Evolutionary conservation across 2,888 invertebrate species (phyloP), one percentile per base, ranked within the genome.

Genomic region (Drosophila greeni): DNA sequence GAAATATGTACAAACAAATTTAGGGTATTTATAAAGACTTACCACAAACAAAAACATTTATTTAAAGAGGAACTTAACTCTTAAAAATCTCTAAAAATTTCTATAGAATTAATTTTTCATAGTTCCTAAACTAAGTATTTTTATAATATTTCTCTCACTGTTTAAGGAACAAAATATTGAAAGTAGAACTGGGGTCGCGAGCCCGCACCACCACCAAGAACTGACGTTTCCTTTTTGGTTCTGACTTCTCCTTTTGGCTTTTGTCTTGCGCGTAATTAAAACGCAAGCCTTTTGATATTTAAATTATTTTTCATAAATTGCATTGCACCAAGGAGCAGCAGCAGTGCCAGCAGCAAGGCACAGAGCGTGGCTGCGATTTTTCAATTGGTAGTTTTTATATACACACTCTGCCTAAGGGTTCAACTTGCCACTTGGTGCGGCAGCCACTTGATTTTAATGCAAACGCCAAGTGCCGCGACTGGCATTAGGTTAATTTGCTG

Each of bases 271-370:
- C 85, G 85, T 82, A 82, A 82, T 82, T 82, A 82, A 82, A 82
- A 82, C 79, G 85, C 84, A 82, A 82, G 85, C 85, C 85, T 85
- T 82, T 82, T 82, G 81, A 85, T 82, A 82, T 82, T 82, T 84
- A 84, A 82, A 82, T 82, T 82, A 84, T 81, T 85, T 82, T 82
- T 84, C 84, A 82, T 85, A 82, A 82, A 85, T 82, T 82, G 81
- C 81, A 84, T 85, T 78, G 79, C 76, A 64, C 58, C 69, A 69
- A 65, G 67, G 57, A 71, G 49, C 66, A 64, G 39, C n/a, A 20
- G n/a, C 43, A 53, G 62, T n/a, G n/a, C 23, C 34, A n/a, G 20
- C 23, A 40, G 39, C 18, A 2, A 16, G 8, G 36, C 43, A 23
- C 9, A 23, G 16, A 33, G 45, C 34, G 29, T 23, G 61, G 29